Evolutionary conservation across 2,888 invertebrate genomes (phyloP).

Genomic region (Cephus nigrinus): DNA sequence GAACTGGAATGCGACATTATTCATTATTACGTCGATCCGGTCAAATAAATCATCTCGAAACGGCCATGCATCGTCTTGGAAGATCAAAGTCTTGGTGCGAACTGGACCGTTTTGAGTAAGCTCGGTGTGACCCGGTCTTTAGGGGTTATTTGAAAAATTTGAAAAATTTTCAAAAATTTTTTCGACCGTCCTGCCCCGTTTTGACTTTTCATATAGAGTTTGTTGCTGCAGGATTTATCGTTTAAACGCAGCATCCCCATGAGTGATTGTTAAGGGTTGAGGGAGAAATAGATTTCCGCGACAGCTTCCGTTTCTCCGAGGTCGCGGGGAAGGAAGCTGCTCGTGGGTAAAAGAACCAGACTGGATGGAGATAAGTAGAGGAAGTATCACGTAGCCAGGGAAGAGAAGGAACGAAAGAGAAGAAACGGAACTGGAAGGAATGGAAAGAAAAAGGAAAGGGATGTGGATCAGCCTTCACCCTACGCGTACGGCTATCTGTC

Average conservation of each 20-base stretch:
- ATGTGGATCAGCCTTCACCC: constrained; percentile 18
- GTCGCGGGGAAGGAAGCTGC: background rate
- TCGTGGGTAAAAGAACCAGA: background rate
- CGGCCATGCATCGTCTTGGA: background rate
- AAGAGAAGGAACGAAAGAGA: background rate
- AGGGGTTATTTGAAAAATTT: background rate
- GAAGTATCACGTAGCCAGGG: constrained; percentile 21
- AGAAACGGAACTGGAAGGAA: background rate
- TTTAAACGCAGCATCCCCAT: background rate
- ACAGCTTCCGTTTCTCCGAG: background rate
- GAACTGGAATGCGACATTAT: constrained; percentile 11
- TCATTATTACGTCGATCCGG: constrained; percentile 8
- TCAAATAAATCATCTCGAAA: background rate
- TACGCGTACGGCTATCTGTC: constrained; percentile 1
- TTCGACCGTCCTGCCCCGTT: background rate
- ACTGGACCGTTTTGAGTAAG: background rate
- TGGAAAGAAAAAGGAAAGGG: constrained; percentile 9
- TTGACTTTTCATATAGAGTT: background rate
- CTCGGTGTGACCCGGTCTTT: background rate
- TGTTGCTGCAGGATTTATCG: background rate
- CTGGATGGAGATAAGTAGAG: constrained; percentile 11
- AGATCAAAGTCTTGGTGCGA: background rate
- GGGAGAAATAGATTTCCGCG: background rate
- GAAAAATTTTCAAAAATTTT: background rate
- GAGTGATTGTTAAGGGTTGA: background rate